Evolutionary conservation across 2,113 vertebrate species (phyloP).

Genomic region (Trichomycterus rosablanca): DNA sequence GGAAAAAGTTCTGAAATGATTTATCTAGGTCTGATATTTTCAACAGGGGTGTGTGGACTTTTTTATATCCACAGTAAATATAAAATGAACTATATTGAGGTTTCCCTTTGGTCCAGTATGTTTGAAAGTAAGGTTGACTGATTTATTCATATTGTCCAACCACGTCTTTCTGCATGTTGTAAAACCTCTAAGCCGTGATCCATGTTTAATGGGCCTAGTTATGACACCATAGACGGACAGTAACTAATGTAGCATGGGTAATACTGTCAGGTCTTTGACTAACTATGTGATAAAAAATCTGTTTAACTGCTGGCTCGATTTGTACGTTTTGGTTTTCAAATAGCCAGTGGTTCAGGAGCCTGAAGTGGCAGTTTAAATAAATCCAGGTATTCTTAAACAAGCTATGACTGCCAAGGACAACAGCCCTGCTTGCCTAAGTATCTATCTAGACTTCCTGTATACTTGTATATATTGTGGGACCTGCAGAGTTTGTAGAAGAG

Average conservation of each 20-base stretch:
- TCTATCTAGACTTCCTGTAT: slow-evolving; percentile 72
- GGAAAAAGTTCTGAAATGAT: too few species aligned
- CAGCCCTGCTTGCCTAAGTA: slow-evolving; percentile 68
- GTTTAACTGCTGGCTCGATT: slow-evolving; percentile 50
- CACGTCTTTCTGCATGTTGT: background rate
- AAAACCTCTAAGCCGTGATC: slow-evolving; percentile 46
- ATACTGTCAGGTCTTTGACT: slow-evolving; percentile 23
- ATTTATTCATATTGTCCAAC: background rate
- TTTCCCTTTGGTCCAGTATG: too few species aligned
- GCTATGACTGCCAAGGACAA: slow-evolving; percentile 63
- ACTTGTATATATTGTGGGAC: slow-evolving; percentile 58
- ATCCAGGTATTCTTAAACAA: slow-evolving; percentile 70
- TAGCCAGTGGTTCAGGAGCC: slow-evolving; percentile 51
- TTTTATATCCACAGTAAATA: too few species aligned
- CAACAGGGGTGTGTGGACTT: too few species aligned
- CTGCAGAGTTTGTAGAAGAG: slow-evolving; percentile 53
- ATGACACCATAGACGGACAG: slow-evolving; percentile 35
- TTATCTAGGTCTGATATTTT: too few species aligned
- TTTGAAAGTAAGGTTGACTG: too few species aligned
- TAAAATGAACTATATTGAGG: too few species aligned
- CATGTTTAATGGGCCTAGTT: slow-evolving; percentile 46
- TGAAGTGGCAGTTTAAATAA: slow-evolving; percentile 67
- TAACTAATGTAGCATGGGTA: slow-evolving; percentile 21
- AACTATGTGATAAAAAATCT: slow-evolving; percentile 48
- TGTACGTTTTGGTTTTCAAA: slow-evolving; percentile 41